Percentiles rank a stretch among this genome's conserved stretches.
These are phyloP conservation scores for Hypothenemus hampei DNA, from an alignment of 1,140 invertebrate species.

Conservation along the genomic window DNA sequence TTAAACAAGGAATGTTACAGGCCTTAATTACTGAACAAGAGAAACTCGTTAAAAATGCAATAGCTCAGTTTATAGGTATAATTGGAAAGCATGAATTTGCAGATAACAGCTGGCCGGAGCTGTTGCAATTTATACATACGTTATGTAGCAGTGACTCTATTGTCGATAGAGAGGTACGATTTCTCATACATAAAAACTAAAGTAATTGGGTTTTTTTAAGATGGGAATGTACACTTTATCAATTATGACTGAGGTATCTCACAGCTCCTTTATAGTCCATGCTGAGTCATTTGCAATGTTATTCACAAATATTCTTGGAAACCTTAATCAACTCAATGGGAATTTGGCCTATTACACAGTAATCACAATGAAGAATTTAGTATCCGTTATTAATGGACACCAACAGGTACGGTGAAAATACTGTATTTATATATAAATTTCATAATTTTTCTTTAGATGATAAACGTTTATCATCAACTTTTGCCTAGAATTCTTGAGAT, in stretches of 20 bases:
- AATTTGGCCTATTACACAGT: slow-evolving; percentile 57
- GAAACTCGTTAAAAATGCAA: slow-evolving; percentile 58
- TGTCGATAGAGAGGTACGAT: slow-evolving; percentile 55
- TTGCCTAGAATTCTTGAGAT: slow-evolving; percentile 59
- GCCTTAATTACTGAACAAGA: slow-evolving; percentile 57
- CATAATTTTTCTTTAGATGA: slow-evolving; percentile 42
- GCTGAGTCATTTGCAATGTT: slow-evolving; percentile 51
- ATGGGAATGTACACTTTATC: slow-evolving; percentile 62
- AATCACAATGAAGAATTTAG: slow-evolving; percentile 56
- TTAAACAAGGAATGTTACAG: slow-evolving; percentile 55
- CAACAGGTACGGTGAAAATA: slow-evolving; percentile 48
- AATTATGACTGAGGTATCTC: slow-evolving; percentile 58
- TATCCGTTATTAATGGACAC: slow-evolving; percentile 54
- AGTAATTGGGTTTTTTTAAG: slow-evolving; percentile 29
- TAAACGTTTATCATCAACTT: slow-evolving; percentile 58
- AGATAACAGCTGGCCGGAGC: slow-evolving; percentile 61
- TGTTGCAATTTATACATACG: slow-evolving; percentile 63
- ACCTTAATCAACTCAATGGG: slow-evolving; percentile 49
- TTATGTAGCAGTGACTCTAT: slow-evolving; percentile 52
- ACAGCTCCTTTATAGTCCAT: slow-evolving; percentile 55
- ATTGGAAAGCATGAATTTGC: slow-evolving; percentile 69
- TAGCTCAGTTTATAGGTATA: slow-evolving; percentile 61
- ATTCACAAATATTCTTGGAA: slow-evolving; percentile 51
- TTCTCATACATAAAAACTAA: background rate
- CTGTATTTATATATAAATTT: background rate